Percentiles rank a stretch among this genome's conserved stretches.
Conservation (phyloP, 2,888 invertebrate genomes). For the Rhagium mordax region DNA sequence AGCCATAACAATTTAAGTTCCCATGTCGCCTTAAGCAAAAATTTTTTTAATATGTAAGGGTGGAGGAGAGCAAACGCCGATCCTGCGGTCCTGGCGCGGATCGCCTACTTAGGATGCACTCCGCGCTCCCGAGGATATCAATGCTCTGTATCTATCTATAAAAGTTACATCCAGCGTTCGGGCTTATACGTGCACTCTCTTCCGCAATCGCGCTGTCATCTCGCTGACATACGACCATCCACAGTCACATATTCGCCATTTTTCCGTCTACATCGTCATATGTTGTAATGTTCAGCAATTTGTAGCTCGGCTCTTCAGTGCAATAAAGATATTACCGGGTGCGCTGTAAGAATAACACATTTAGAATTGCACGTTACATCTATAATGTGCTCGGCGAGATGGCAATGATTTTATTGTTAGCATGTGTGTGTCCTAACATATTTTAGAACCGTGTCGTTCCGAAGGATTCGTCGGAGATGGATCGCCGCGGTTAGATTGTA, state of each 20-base stretch:
- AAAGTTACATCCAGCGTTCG: slow-evolving; percentile 58
- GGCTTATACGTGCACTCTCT: slow-evolving; percentile 59
- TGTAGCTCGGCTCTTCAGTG: slow-evolving; percentile 63
- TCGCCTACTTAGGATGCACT: slow-evolving; percentile 27
- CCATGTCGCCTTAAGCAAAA: too few species aligned
- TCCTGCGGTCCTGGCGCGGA: too few species aligned
- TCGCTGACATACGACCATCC: slow-evolving; percentile 57
- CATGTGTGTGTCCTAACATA: slow-evolving; percentile 30
- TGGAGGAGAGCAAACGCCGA: too few species aligned
- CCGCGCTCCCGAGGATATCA: slow-evolving; percentile 40
- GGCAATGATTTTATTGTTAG: slow-evolving; percentile 43
- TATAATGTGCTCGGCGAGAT: slow-evolving; percentile 37
- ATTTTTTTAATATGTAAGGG: too few species aligned
- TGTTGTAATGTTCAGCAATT: slow-evolving; percentile 65
- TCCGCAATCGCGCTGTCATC: slow-evolving; percentile 55
- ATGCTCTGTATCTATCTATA: slow-evolving; percentile 58
- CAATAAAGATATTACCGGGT: slow-evolving; percentile 65
- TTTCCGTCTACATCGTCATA: slow-evolving; percentile 65
- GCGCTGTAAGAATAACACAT: slow-evolving; percentile 59
- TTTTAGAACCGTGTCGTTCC: not conserved
- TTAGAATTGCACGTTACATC: slow-evolving; percentile 53
- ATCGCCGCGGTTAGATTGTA: not conserved
- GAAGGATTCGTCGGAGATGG: not conserved
- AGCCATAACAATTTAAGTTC: too few species aligned
- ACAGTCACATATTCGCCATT: slow-evolving; percentile 65